Evolutionary conservation across 1,140 invertebrate species (phyloP), one percentile per base, ranked within the genome.

Genomic region (Megalonaias nervosa): DNA sequence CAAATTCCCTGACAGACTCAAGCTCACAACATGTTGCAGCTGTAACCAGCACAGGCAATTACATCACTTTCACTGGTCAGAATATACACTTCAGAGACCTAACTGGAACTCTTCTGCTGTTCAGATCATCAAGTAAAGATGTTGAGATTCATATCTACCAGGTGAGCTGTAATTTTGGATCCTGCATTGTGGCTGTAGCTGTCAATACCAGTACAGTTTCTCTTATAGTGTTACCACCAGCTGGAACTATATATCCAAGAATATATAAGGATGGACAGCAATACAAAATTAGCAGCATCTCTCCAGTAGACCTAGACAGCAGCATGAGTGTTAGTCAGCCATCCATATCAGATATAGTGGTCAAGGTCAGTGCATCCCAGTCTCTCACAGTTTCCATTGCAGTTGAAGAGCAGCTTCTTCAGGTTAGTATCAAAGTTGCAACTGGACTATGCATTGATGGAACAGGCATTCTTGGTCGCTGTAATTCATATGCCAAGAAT

Each of bases 1-100:
- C 67, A 26, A 66, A 57, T 26, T 67, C 73, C 23, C 57, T 69
- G 15, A 62, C 79, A 21, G 19, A 67, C 15, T 38, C 70, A 5
- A 60, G 61, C 2, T 57, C 38, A 48, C 61, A 79, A 57, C 14
- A 38, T 19, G 71, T 81, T 26, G 82, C 78, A n/a, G 56, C 72
- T 59, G 76, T 81, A 9, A 81, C 79, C 26, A 74, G 71, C 69
- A 81, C 77, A 17, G 80, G 71, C 17, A 65, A 74, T 5, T 79
- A 75, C 60, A 71, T 81, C 57, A 82, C 82, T 65, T 85, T 84
- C 56, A 68, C 75, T 68, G 79, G 82, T 11, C 71, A 75, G n/a
- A 67, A 75, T 31, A 81, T 81, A 31, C 69, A 64, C 9, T 73
- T 85, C 55, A 67, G 61, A 55, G 75, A 75, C n/a, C 23, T 71